Base-by-base conservation (phyloP, 1,140 invertebrate genomes). In the Drosophila fuyamai region DNA sequence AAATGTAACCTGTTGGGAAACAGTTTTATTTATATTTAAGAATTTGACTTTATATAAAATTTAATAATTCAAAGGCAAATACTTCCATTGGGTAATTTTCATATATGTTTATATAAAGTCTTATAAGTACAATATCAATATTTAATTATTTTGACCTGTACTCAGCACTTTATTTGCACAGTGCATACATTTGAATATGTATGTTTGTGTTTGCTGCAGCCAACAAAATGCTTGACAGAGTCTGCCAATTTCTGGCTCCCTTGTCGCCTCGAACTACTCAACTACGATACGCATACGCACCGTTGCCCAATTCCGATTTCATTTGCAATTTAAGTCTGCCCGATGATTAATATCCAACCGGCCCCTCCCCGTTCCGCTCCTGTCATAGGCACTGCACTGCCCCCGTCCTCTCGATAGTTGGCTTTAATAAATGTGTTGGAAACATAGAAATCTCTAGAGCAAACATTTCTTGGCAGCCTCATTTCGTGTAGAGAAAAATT, bases 401-500 rank as follows among this genome's bases (percentile, higher is more conserved):
- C 27, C 36, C 38, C 29, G 14, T 13, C 36, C 35, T 5, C n/a
- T n/a, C 50, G 9, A 62, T 55, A 55, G 48, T 77, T 54, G 46
- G 58, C 76, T 76, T 76, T 77, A 77, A 77, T 77, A 77, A 76
- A 77, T 73, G 70, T 72, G 66, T 66, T 68, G 65, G 65, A 68
- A 53, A 38, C 65, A 68, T 73, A 60, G 67, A 73, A 72, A 41
- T 71, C 68, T 58, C 54, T 44, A 72, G 54, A 72, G 70, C 70
- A 73, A 73, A 73, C 70, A 73, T 76, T 77, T 77, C 44, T 76
- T 76, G 73, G 73, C 73, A 76, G 72, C 58, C 51, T 13, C 16
- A n/a, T n/a, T 48, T 40, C 38, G 14, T 44, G 51, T 5, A 32
- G 36, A 57, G 38, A 36, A 71, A 75, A 63, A 60, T 63, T 7